Conservation (phyloP, 2,888 invertebrate species). For the Calameuta idolon region DNA sequence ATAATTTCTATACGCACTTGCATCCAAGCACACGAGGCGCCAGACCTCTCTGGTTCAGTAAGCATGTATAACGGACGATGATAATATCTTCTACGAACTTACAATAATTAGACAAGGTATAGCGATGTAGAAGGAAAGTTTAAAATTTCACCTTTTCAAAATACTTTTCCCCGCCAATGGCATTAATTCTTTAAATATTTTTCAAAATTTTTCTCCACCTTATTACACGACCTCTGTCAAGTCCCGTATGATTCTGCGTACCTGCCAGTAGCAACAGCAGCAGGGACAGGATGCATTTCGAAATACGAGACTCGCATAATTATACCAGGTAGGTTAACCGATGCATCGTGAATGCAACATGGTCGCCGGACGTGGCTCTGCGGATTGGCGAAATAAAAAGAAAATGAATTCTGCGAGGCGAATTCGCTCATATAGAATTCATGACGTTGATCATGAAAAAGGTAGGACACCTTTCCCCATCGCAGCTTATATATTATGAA, state of each 20-base stretch:
- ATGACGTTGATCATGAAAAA: background rate
- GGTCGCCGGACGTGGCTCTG: background rate
- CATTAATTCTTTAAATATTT: background rate
- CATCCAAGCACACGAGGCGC: background rate
- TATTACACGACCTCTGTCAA: background rate
- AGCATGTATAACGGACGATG: background rate
- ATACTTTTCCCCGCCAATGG: background rate
- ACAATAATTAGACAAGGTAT: background rate
- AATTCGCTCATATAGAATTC: background rate
- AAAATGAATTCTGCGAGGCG: background rate
- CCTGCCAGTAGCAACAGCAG: background rate
- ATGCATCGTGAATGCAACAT: conserved; percentile 42
- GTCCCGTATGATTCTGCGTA: background rate
- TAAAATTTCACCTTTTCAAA: background rate
- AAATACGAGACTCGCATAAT: conserved; percentile 45
- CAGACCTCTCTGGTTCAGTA: background rate
- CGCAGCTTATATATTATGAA: background rate
- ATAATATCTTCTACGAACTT: background rate
- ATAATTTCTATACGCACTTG: background rate
- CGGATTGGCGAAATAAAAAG: background rate
- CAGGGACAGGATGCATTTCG: background rate
- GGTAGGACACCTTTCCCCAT: background rate
- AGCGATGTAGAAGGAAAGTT: background rate
- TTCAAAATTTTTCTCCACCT: background rate
- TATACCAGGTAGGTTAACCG: conserved; percentile 38